Evolutionary conservation across 2,113 vertebrate species (phyloP).

Genomic region (Dromas ardeola): DNA sequence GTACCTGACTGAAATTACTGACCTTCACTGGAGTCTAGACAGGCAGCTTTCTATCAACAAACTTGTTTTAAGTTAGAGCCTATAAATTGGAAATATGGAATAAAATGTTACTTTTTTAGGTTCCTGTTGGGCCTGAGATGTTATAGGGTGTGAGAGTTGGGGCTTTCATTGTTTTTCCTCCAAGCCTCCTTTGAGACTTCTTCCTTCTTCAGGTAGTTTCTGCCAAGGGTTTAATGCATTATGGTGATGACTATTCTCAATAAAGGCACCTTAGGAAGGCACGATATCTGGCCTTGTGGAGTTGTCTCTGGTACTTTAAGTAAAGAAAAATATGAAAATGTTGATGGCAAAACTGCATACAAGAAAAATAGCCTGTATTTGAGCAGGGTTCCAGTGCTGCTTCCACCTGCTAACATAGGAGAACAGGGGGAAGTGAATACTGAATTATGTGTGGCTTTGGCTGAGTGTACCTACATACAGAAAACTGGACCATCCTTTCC

Average conservation of each 20-base stretch:
- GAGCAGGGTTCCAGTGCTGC: background rate
- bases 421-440: background rate
- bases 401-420: background rate
- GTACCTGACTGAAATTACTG: background rate
- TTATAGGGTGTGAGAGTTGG: background rate
- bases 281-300: background rate
- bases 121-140: background rate
- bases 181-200: background rate
- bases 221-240: background rate
- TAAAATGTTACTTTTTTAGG: background rate
- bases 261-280: background rate
- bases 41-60: background rate
- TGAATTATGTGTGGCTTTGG: background rate
- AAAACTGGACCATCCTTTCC: background rate
- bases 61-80: background rate
- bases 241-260: background rate
- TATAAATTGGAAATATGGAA: background rate
- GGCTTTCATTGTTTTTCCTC: background rate
- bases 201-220: background rate
- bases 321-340: background rate
- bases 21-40: background rate
- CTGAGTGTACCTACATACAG: background rate
- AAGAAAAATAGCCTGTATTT: background rate
- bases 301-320: background rate
- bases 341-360: background rate